These are phyloP conservation scores for Berghia stephanieae DNA, from an alignment of 1,140 invertebrate genomes.

Conservation along the genomic window DNA sequence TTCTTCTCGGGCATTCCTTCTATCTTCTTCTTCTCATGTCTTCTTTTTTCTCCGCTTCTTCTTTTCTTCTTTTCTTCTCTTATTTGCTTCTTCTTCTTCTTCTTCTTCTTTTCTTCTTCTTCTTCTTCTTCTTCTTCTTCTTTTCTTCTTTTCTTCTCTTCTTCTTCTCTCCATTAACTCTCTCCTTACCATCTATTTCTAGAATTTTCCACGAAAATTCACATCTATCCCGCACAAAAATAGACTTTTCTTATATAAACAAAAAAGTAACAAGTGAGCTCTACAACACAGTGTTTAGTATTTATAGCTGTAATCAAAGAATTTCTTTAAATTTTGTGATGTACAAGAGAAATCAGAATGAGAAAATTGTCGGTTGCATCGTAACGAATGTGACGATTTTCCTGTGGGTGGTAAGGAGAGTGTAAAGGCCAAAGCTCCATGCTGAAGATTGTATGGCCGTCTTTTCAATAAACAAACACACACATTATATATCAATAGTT, in stretches of 20 bases:
- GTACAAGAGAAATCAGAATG: no score
- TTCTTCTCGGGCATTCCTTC: not conserved
- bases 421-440: no score
- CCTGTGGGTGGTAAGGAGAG: no score
- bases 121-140: not conserved
- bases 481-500: no score
- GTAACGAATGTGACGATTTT: no score
- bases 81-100: not conserved
- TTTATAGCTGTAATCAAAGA: not conserved
- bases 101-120: not conserved
- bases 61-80: not conserved
- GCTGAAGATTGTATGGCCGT: no score
- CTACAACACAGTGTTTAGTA: not conserved
- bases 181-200: not conserved
- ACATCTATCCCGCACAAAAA: not conserved
- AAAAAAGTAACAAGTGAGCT: not conserved
- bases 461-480: no score
- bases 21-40: not conserved
- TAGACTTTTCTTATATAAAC: not conserved
- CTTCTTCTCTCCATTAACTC: not conserved
- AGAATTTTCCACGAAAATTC: not conserved
- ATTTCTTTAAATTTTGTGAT: not conserved
- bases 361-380: no score
- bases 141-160: conserved; percentile 2
- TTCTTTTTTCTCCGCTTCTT: conserved; percentile 12